These are phyloP conservation scores for Globicephala melas DNA, from an alignment of 2,113 vertebrate species.

Conservation along the genomic window DNA sequence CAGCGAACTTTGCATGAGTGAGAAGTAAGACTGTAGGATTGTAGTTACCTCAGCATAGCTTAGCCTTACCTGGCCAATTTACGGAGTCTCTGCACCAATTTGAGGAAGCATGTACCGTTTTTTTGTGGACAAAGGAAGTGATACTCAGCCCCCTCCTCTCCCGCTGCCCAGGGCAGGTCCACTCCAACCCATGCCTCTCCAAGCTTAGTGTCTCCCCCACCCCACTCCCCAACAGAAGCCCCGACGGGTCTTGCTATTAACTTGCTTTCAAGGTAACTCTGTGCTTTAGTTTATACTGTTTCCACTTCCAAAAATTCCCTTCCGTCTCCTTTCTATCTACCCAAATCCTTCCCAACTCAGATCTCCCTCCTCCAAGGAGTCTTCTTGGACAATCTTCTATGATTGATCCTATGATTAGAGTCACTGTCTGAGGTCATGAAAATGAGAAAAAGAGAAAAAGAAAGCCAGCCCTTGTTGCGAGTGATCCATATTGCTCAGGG, in stretches of 20 bases:
- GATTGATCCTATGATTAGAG: not conserved
- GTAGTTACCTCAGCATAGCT: not conserved
- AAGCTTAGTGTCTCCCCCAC: fast-evolving
- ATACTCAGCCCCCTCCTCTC: not conserved
- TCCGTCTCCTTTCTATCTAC: not conserved
- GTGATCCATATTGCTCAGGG: not conserved
- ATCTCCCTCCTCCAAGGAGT: not conserved
- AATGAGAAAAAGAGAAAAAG: not conserved
- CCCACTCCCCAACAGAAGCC: fast-evolving
- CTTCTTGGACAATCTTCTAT: not conserved
- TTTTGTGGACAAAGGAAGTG: not conserved
- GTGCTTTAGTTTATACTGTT: not conserved
- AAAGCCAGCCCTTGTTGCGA: not conserved
- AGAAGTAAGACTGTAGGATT: not conserved
- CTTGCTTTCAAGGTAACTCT: not conserved
- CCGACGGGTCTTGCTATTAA: not conserved
- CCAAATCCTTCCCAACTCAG: not conserved
- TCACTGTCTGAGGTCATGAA: not conserved
- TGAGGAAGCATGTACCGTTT: not conserved
- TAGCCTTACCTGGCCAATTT: not conserved
- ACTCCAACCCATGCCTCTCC: not conserved
- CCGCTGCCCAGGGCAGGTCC: not conserved
- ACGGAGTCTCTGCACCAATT: not conserved
- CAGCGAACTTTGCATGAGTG: not conserved
- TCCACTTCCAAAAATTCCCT: not conserved